A percentile compares a stretch with the other conserved stretches of the same genome.
phyloP scores from a whole-genome alignment of 1,140 invertebrate genomes.

The Drosophila hydei region DNA sequence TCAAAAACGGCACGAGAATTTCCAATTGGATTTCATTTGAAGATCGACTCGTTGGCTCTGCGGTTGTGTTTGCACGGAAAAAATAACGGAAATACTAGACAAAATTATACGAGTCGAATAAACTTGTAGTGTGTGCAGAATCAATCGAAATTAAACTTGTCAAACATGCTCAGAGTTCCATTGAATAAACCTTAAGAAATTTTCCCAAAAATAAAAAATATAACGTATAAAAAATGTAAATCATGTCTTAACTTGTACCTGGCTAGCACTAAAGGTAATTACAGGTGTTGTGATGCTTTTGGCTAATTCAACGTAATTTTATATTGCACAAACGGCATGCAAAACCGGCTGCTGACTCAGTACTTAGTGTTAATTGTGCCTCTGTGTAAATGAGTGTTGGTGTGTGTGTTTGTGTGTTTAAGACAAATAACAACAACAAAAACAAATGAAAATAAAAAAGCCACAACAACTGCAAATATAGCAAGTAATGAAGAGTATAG shows the following conservation, averaged over 20 bases:
- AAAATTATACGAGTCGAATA: background rate
- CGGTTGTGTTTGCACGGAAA: slow-evolving; percentile 47
- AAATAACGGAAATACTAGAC: background rate
- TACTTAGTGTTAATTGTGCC: slow-evolving; percentile 20
- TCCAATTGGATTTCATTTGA: slow-evolving; percentile 71
- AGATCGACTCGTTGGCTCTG: slow-evolving; percentile 65
- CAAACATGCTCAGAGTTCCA: background rate
- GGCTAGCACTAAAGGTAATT: slow-evolving; percentile 64
- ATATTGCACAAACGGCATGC: slow-evolving; percentile 47
- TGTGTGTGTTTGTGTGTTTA: slow-evolving; percentile 13
- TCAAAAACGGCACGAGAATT: slow-evolving; percentile 56
- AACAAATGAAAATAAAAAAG: background rate
- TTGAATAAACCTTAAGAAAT: slow-evolving; percentile 4
- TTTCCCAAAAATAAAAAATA: background rate
- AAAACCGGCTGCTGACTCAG: slow-evolving; percentile 77
- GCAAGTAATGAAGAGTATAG: slow-evolving; percentile 59
- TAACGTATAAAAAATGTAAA: slow-evolving; percentile 14
- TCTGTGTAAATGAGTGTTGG: background rate
- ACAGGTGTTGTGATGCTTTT: slow-evolving; percentile 54
- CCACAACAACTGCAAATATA: slow-evolving; percentile 36
- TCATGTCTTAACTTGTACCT: slow-evolving; percentile 53
- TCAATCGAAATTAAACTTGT: background rate
- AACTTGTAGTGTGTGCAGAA: background rate
- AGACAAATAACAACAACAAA: slow-evolving; percentile 38
- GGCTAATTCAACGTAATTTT: slow-evolving; percentile 52